Evolutionary conservation across 2,113 vertebrate species (phyloP).

Genomic region (Stegastes partitus): DNA sequence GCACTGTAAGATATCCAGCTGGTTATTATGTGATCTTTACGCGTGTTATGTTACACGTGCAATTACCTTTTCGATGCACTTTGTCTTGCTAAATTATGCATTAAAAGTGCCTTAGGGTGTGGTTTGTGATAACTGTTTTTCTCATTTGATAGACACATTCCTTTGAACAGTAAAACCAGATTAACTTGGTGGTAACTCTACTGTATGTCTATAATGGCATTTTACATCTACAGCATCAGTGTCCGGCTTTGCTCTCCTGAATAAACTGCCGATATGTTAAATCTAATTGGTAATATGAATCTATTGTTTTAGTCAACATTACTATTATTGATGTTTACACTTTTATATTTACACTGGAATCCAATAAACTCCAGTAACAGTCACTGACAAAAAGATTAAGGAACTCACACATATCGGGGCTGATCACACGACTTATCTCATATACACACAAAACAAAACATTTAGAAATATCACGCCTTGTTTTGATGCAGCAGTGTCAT

Average conservation of each 20-base stretch:
- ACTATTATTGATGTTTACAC: too few relatives aligned
- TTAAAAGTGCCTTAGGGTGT: background rate
- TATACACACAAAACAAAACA: background rate
- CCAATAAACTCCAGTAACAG: background rate
- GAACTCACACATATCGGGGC: background rate
- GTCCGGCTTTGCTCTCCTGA: too few relatives aligned
- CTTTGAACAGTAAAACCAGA: conserved; percentile 6
- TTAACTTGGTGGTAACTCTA: background rate
- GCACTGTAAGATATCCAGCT: background rate
- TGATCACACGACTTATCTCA: conserved; percentile 15
- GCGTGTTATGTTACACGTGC: background rate
- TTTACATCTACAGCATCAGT: background rate
- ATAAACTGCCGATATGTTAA: too few relatives aligned
- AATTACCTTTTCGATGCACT: conserved; percentile 11
- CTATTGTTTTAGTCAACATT: too few relatives aligned
- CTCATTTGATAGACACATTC: background rate
- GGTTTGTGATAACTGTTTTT: background rate
- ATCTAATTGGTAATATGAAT: too few relatives aligned
- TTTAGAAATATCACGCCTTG: background rate
- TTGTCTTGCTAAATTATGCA: conserved; percentile 6
- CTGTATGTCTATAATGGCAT: background rate
- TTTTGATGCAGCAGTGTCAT: conserved; percentile 24
- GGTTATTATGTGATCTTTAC: conserved; percentile 5
- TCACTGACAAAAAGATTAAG: background rate
- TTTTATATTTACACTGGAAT: too few relatives aligned